A percentile compares a stretch with the other conserved stretches of the same genome.
Evolutionary conservation across 2,797 vertebrate genomes (phyloP).

Genomic region (Synanceia verrucosa): DNA sequence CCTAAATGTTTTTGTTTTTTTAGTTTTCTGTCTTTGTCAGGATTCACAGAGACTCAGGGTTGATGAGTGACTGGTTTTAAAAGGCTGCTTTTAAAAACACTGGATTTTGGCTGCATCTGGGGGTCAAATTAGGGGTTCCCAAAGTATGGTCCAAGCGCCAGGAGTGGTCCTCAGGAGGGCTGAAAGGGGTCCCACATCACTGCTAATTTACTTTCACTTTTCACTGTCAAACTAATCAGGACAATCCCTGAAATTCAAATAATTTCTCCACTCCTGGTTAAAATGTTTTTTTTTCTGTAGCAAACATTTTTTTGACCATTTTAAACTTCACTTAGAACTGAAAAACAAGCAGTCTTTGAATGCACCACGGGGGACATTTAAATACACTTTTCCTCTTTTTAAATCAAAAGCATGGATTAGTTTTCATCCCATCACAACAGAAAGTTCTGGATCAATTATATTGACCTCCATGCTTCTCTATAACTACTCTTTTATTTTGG

Average conservation of each 20-base stretch:
- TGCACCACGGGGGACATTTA: neutral
- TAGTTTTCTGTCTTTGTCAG: slow-evolving; percentile 50
- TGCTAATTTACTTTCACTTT: neutral
- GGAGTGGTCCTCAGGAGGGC: neutral
- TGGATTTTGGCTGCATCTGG: slow-evolving; percentile 52
- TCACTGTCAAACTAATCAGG: too few species aligned
- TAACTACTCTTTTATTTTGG: slow-evolving; percentile 18
- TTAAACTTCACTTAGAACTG: neutral
- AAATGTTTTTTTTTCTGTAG: neutral
- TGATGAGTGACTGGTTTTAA: slow-evolving; percentile 69
- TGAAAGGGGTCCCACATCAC: slow-evolving; percentile 10
- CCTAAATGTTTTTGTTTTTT: slow-evolving; percentile 68
- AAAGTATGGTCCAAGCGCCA: slow-evolving; percentile 44
- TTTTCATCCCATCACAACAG: neutral
- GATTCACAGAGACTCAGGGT: slow-evolving; percentile 55
- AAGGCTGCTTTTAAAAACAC: slow-evolving; percentile 62
- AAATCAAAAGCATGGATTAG: neutral
- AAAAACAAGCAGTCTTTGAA: neutral
- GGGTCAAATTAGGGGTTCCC: slow-evolving; percentile 47
- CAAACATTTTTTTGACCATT: neutral
- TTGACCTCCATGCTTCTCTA: too few species aligned
- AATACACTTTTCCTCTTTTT: neutral
- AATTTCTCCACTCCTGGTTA: too few species aligned
- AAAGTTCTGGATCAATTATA: neutral
- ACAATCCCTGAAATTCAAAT: too few species aligned